Evolutionary conservation across 2,797 vertebrate genomes (phyloP).

Genomic region (Xyrichtys novacula): DNA sequence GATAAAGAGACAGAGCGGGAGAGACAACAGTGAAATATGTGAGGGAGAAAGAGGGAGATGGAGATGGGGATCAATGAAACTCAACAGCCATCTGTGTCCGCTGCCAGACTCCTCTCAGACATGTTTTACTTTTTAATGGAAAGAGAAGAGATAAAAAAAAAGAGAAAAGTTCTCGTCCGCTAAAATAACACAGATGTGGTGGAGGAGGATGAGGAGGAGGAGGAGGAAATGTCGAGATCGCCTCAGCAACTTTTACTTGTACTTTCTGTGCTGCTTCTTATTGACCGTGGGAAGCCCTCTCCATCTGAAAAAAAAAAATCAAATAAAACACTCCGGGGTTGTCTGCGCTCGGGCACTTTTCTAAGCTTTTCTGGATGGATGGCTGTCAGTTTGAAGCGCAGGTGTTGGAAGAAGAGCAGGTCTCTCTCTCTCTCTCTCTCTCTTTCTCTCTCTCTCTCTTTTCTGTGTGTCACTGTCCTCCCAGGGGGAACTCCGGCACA

Average conservation of each 20-base stretch:
- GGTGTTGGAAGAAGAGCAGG: slow-evolving; percentile 23
- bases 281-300: slow-evolving; percentile 10
- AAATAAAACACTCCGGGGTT: background rate
- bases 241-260: slow-evolving; percentile 32
- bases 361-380: slow-evolving; percentile 21
- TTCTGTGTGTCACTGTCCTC: slow-evolving; percentile 35
- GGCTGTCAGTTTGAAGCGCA: slow-evolving; percentile 23
- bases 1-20: slow-evolving; percentile 35
- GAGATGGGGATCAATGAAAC: slow-evolving; percentile 48
- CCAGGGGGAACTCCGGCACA: slow-evolving; percentile 48
- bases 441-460: slow-evolving; percentile 8
- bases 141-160: slow-evolving; percentile 43
- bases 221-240: slow-evolving; percentile 21
- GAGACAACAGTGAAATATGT: slow-evolving; percentile 19
- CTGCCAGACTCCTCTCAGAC: slow-evolving; percentile 51
- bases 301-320: slow-evolving; percentile 3
- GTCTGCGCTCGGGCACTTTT: background rate
- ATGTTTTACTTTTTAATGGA: slow-evolving; percentile 65
- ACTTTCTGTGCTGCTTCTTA: slow-evolving; percentile 25
- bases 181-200: slow-evolving; percentile 52
- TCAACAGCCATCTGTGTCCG: slow-evolving; percentile 46
- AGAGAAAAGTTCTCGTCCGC: slow-evolving; percentile 47
- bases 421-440: slow-evolving; percentile 12
- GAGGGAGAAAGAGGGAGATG: slow-evolving; percentile 9
- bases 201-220: slow-evolving; percentile 21